Evolutionary conservation across 2,113 vertebrate species (phyloP).

Genomic region (Anhinga rufa): DNA sequence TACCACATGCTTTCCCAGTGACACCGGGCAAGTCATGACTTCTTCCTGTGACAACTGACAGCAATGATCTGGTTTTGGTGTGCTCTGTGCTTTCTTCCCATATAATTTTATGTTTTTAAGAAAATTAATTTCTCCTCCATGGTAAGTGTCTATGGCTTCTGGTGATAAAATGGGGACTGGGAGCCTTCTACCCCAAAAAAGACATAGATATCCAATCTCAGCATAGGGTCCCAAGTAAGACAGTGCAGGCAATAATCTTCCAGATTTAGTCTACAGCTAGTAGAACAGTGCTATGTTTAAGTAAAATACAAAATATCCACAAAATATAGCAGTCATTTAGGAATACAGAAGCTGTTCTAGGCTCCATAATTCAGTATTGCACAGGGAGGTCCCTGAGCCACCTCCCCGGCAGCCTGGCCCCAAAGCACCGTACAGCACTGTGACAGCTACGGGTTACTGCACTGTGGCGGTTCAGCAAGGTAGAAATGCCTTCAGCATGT

Average conservation of each 20-base stretch:
- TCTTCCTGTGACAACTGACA: not conserved
- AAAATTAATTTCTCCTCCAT: not conserved
- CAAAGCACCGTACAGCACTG: rapidly evolving
- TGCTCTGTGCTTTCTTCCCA: not conserved
- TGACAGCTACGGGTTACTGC: not conserved
- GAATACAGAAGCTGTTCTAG: not conserved
- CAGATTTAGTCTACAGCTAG: not conserved
- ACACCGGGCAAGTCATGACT: not conserved
- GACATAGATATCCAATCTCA: not conserved
- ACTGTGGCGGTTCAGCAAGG: not conserved
- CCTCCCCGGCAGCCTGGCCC: not conserved
- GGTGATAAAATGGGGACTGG: not conserved
- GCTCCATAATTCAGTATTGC: not conserved
- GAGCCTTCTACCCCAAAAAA: not conserved
- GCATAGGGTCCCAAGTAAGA: not conserved
- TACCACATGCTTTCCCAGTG: not conserved
- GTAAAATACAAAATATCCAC: not conserved
- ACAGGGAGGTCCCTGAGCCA: not conserved
- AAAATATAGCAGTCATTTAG: not conserved
- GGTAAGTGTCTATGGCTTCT: not conserved
- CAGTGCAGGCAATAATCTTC: not conserved
- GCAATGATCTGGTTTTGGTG: not conserved
- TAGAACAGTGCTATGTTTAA: not conserved
- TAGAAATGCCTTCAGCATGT: not conserved
- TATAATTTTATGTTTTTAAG: not conserved